These are phyloP conservation scores for Columbina picui DNA, from an alignment of 2,113 vertebrate species.

Conservation along the genomic window DNA sequence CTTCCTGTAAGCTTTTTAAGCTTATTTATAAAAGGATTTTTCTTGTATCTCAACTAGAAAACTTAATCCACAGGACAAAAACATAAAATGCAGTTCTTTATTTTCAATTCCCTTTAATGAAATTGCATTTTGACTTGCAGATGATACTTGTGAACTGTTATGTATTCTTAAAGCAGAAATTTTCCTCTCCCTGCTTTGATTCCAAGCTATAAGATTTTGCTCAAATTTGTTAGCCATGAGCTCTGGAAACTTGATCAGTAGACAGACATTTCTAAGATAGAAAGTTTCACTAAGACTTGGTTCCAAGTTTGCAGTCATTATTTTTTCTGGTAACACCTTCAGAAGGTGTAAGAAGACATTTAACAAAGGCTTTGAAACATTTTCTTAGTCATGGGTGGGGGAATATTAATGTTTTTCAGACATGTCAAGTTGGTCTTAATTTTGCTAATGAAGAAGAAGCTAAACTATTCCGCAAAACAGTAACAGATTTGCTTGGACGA, in stretches of 20 bases:
- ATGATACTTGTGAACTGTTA: neutral
- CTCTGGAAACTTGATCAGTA: neutral
- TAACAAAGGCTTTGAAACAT: slow-evolving; percentile 14
- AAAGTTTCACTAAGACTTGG: neutral
- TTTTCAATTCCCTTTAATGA: neutral
- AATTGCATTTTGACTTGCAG: neutral
- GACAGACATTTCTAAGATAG: neutral
- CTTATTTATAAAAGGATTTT: neutral
- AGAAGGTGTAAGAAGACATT: neutral
- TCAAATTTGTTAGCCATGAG: neutral
- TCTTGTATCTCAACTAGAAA: neutral
- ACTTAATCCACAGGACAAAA: neutral
- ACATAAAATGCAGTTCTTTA: neutral
- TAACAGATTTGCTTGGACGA: slow-evolving; percentile 89
- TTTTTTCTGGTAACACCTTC: neutral
- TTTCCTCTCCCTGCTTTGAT: neutral
- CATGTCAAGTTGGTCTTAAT: slow-evolving; percentile 95
- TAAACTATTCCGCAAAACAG: slow-evolving; percentile 88
- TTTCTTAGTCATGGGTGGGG: slow-evolving; percentile 24
- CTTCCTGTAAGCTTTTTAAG: neutral
- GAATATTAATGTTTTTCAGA: slow-evolving; percentile 77
- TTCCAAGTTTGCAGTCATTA: neutral
- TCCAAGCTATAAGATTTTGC: neutral
- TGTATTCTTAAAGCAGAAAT: neutral
- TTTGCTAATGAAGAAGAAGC: slow-evolving; percentile 98